These are phyloP conservation scores for Neomorphus geoffroyi DNA, from an alignment of 2,797 vertebrate species.

Conservation along the genomic window DNA sequence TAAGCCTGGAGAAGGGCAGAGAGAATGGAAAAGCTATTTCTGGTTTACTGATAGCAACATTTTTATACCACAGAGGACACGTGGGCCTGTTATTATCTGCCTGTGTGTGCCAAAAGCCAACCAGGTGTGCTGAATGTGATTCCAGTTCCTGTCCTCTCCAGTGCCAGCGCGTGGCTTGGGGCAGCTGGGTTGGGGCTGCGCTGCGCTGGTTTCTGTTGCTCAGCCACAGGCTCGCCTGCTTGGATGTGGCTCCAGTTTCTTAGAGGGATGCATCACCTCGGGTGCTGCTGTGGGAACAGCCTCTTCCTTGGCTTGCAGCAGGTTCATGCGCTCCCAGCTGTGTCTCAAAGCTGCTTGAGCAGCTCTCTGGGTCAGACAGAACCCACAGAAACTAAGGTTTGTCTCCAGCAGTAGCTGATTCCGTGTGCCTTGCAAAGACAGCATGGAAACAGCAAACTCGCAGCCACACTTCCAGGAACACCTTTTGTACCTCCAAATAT, in stretches of 20 bases:
- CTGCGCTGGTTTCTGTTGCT: not conserved
- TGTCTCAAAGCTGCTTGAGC: not conserved
- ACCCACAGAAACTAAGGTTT: not conserved
- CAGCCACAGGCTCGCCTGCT: not conserved
- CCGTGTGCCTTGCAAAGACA: fast-evolving
- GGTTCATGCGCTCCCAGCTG: not conserved
- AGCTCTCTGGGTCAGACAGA: not conserved
- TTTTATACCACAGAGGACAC: not conserved
- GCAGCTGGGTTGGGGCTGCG: fast-evolving
- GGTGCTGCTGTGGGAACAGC: not conserved
- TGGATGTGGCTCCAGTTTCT: not conserved
- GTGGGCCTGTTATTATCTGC: not conserved
- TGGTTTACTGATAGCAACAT: not conserved
- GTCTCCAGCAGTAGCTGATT: not conserved
- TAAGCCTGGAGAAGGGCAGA: not conserved
- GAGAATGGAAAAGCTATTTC: not conserved
- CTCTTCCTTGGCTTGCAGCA: not conserved
- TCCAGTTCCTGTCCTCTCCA: not conserved
- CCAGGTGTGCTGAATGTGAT: fast-evolving
- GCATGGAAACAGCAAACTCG: not conserved
- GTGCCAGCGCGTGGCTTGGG: not conserved
- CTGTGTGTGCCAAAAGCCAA: not conserved
- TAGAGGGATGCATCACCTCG: not conserved
- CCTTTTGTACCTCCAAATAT: not conserved
- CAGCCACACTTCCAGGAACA: not conserved